Conservation (phyloP, 2,888 invertebrate genomes). For the Eupithecia pulchellata region DNA sequence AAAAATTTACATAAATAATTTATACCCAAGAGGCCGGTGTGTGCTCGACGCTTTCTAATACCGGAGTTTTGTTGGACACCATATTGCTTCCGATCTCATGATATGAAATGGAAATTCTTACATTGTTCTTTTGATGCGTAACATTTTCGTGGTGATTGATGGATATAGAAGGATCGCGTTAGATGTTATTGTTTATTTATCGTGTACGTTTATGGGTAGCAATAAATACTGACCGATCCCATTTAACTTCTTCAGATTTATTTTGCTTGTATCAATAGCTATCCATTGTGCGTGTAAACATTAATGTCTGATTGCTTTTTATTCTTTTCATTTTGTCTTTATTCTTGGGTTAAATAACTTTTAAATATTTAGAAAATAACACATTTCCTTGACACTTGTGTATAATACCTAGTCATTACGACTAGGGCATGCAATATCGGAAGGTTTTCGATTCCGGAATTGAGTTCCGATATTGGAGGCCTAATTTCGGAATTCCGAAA, state of each 20-base stretch:
- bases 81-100: slow-evolving; percentile 56
- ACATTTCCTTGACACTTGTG: background rate
- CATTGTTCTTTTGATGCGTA: slow-evolving; percentile 41
- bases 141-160: slow-evolving; percentile 44
- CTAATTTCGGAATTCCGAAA: too few relatives aligned
- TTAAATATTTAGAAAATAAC: background rate
- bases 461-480: too few relatives aligned
- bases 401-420: too few relatives aligned
- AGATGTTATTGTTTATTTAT: slow-evolving; percentile 40
- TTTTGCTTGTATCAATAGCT: background rate
- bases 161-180: slow-evolving; percentile 30
- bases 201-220: slow-evolving; percentile 21
- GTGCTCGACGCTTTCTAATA: slow-evolving; percentile 62
- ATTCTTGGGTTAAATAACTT: background rate
- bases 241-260: slow-evolving; percentile 28
- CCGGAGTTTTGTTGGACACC: slow-evolving; percentile 56
- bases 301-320: background rate
- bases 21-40: slow-evolving; percentile 71
- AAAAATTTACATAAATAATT: slow-evolving; percentile 84
- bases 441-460: too few relatives aligned
- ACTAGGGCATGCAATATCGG: too few relatives aligned
- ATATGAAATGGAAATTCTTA: slow-evolving; percentile 48
- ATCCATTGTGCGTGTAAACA: background rate
- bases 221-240: slow-evolving; percentile 22
- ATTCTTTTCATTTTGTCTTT: background rate